A percentile compares a stretch with the other conserved stretches of the same genome.
Evolutionary conservation across 2,113 vertebrate genomes (phyloP).

Genomic region (Myrmophylax atrothorax): DNA sequence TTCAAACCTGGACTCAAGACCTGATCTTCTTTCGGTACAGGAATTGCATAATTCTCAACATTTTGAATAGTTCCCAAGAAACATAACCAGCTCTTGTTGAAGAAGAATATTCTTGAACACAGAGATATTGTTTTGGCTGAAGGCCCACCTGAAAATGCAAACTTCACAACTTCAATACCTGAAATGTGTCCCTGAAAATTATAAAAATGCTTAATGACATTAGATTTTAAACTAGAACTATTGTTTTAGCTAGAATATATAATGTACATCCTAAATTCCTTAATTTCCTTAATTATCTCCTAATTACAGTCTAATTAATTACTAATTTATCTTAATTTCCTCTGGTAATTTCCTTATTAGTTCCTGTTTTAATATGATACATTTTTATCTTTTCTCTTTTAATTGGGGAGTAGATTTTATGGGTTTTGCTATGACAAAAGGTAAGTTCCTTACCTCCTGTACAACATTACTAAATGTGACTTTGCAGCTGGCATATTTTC

Average conservation of each 20-base stretch:
- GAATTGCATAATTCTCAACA: background rate
- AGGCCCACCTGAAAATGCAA: background rate
- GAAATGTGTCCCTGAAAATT: background rate
- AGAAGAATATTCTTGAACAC: background rate
- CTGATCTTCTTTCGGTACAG: background rate
- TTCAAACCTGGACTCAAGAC: background rate
- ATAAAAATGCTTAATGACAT: background rate
- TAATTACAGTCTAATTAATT: constrained; percentile 61
- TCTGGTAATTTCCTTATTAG: constrained; percentile 52
- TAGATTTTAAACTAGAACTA: constrained; percentile 8
- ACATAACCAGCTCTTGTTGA: background rate
- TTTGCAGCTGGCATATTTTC: background rate
- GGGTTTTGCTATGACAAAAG: background rate
- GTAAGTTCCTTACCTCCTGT: background rate
- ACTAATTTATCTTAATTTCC: constrained; percentile 60
- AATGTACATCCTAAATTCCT: background rate
- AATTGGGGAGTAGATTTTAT: background rate
- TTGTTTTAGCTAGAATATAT: constrained; percentile 28
- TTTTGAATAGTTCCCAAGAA: background rate
- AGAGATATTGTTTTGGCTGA: background rate
- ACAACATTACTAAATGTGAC: background rate
- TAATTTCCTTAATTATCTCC: constrained; percentile 59
- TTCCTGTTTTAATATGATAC: background rate
- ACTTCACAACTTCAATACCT: background rate
- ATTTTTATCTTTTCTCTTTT: background rate